Evolutionary conservation across 2,888 invertebrate genomes (phyloP).

Genomic region (Spisula subtruncata): DNA sequence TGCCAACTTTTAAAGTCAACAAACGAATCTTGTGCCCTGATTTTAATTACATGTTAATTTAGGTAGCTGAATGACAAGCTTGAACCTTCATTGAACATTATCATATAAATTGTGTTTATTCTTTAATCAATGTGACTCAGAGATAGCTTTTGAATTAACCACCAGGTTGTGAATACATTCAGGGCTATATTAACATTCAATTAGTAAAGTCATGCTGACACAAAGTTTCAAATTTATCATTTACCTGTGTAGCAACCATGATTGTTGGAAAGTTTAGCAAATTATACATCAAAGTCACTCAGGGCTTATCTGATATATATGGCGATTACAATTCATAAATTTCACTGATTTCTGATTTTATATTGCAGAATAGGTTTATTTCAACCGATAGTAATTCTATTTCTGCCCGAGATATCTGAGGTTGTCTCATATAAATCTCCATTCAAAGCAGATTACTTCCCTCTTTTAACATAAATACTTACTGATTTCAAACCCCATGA

Average conservation of each 20-base stretch:
- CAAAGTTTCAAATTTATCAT: constrained; percentile 44
- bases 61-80: neutral
- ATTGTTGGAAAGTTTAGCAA: constrained; percentile 34
- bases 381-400: constrained; percentile 44
- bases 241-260: constrained; percentile 20
- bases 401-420: constrained; percentile 24
- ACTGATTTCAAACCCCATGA: constrained; percentile 12
- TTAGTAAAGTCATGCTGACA: constrained; percentile 50
- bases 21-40: constrained; percentile 24
- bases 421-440: constrained; percentile 21
- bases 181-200: constrained; percentile 35
- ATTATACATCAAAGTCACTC: constrained; percentile 46
- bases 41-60: constrained; percentile 55
- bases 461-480: constrained; percentile 30
- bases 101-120: constrained; percentile 50
- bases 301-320: constrained; percentile 27
- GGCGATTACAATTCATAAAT: constrained; percentile 39
- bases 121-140: constrained; percentile 44
- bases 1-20: constrained; percentile 35
- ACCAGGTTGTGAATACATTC: constrained; percentile 38
- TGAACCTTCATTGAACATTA: constrained; percentile 17
- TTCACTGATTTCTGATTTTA: constrained; percentile 36
- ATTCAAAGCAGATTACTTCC: constrained; percentile 26
- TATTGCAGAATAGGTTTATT: constrained; percentile 44
- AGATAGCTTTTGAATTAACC: constrained; percentile 21